Evolutionary conservation across 2,888 invertebrate genomes (phyloP).

Genomic region (Hyles lineata): DNA sequence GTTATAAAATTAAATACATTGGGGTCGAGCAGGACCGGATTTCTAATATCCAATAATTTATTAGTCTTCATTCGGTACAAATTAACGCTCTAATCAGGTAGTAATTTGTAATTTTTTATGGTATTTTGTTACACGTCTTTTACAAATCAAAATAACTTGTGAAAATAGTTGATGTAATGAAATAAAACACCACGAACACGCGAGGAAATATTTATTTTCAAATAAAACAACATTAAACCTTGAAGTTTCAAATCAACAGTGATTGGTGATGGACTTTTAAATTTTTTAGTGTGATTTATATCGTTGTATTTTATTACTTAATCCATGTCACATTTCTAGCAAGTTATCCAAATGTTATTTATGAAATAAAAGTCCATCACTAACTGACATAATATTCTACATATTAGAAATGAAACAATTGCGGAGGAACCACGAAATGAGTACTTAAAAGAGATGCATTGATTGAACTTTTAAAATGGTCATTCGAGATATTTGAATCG

Average conservation of each 20-base stretch:
- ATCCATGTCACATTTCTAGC: no score
- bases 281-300: neutral
- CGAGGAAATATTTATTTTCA: conserved; percentile 26
- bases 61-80: neutral
- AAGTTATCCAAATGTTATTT: no score
- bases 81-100: neutral
- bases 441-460: neutral
- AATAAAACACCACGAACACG: conserved; percentile 23
- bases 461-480: no score
- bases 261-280: neutral
- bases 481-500: no score
- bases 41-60: no score
- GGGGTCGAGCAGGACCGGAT: no score
- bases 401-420: neutral
- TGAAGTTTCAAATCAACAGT: conserved; percentile 4
- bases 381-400: neutral
- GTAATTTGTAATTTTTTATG: no score
- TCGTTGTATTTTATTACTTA: no score
- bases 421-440: neutral
- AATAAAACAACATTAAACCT: conserved; percentile 19
- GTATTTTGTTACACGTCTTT: no score
- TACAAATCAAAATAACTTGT: neutral
- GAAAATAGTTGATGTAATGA: neutral
- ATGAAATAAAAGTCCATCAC: neutral
- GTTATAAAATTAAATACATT: no score